Percentiles rank a stretch among this genome's conserved stretches.
phyloP scores from a whole-genome alignment of 1,140 invertebrate species.

The Drosophila kohkoa region DNA sequence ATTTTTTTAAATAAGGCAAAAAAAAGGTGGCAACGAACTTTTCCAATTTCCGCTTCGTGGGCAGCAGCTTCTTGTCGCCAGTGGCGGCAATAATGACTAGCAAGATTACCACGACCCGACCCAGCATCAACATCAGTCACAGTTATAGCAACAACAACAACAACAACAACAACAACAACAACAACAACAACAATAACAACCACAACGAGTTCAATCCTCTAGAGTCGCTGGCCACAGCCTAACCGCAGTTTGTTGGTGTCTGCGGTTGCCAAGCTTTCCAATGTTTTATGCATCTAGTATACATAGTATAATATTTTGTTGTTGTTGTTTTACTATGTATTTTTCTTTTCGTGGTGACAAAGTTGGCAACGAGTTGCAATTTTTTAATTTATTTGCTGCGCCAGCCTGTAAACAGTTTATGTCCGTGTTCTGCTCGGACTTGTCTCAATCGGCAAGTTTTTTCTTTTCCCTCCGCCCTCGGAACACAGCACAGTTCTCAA shows the following conservation, averaged over 20 bases:
- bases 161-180: constrained; percentile 29
- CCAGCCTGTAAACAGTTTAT: constrained; percentile 38
- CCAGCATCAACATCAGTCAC: constrained; percentile 13
- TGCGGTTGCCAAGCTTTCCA: constrained; percentile 62
- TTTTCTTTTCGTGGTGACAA: constrained; percentile 65
- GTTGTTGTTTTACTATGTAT: constrained; percentile 38
- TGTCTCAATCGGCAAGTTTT: constrained; percentile 64
- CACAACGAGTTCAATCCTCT: constrained; percentile 10
- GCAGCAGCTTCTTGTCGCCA: constrained; percentile 45
- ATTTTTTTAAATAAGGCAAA: constrained; percentile 25
- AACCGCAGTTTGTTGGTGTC: constrained; percentile 62
- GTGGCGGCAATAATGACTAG: constrained; percentile 64
- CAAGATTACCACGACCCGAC: constrained; percentile 44
- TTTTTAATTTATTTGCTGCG: constrained; percentile 71
- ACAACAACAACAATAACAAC: constrained; percentile 17
- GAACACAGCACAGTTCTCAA: not conserved
- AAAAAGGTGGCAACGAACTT: constrained; percentile 48
- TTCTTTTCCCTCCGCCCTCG: constrained; percentile 33
- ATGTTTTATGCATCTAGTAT: constrained; percentile 43
- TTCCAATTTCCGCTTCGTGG: constrained; percentile 75
- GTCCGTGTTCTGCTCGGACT: not conserved
- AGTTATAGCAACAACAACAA: constrained; percentile 8
- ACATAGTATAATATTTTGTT: constrained; percentile 27
- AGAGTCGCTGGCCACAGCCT: constrained; percentile 34
- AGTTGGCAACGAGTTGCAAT: constrained; percentile 73